Evolutionary conservation across 2,113 vertebrate species (phyloP), one percentile per base, ranked within the genome.

Genomic region (Uria aalge): DNA sequence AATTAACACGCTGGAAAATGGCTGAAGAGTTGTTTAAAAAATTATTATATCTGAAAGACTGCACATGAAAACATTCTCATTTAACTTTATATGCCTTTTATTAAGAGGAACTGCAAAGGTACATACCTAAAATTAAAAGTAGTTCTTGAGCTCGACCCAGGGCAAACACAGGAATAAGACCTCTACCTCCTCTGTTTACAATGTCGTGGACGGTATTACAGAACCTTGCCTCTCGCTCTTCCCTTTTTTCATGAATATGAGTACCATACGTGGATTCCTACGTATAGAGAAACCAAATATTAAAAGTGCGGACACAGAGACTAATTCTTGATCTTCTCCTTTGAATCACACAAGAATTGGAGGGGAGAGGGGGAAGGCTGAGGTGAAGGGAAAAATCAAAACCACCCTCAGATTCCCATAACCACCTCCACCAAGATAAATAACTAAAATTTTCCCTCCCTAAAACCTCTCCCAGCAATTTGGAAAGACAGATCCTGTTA

Each of bases 181-280:
- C 99, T 88, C 99, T 98, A 21, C 99, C 99, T 62, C 99, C 99
- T 81, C 99, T 98, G 78, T 99, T 99, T 4, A 99, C 99, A 4
- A 99, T 99, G 92, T 99, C 99, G 2, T 99, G 99, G 2, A 99
- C 99, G 0, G 99, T 99, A 97, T 99, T 99, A 67, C 99, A 99
- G 98, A 99, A 99, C 3, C 99, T 97, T 4, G 99, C 99, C 90
- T 99, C 99, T 29, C 99, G 97, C 91, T 99, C 99, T 34, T 99
- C 99, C 52, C 99, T 98, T 94, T 99, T 99, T 92, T 99, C 99
- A 3, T 99, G 99, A 67, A 99, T 99, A 52, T 99, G 99, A 12
- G 99, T 99, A 66, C 99, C 99, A 1, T 99, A 99, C 0, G 99
- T 99, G 6, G 99, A 99, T 91, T 99, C 99, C 99, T 99, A 91